Base-by-base conservation (phyloP, 2,797 vertebrate genomes). In the Dallia pectoralis region DNA sequence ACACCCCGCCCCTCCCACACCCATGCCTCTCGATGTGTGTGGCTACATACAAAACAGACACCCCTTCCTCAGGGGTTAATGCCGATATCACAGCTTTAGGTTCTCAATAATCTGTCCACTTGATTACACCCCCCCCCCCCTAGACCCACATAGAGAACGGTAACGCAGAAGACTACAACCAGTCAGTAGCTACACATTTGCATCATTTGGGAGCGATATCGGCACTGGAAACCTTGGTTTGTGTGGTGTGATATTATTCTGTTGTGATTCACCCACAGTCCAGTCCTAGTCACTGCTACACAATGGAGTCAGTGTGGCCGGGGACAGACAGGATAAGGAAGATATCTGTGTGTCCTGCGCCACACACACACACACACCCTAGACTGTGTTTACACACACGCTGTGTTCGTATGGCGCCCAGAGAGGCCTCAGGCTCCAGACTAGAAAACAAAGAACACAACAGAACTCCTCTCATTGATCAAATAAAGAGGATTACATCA, bases 31-130 rank as follows among this genome's bases (percentile, higher is more conserved):
- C n/a, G n/a, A 61, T 69, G 67, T 74, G 33, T 51, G 56, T 66
- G 36, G 47, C 16, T 70, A 62, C 36, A 25, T 44, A 6, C 62
- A 25, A 32, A 33, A n/a, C 67, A 69, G 59, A 36, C 69, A 74
- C 69, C 65, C 72, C 67, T 15, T 15, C 33, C 27, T 27, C 32
- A 73, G 53, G 72, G 71, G 72, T 65, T 66, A 51, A 65, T 65
- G 61, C 12, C 27, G 59, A 64, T 77, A 69, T 69, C 66, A 56
- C 29, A 67, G 73, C 62, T 74, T 77, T 72, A 75, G 25, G 27
- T 29, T 33, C 63, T 70, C 44, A n/a, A 36, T 77, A 68, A 78
- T 78, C 71, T 76, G 65, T 47, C 61, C 49, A 18, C 48, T 67
- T 73, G 30, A 77, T 72, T 65, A 18, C 62, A 30, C 61, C 22